phyloP scores from a whole-genome alignment of 2,888 invertebrate species.

The Coecobrya sp. region DNA sequence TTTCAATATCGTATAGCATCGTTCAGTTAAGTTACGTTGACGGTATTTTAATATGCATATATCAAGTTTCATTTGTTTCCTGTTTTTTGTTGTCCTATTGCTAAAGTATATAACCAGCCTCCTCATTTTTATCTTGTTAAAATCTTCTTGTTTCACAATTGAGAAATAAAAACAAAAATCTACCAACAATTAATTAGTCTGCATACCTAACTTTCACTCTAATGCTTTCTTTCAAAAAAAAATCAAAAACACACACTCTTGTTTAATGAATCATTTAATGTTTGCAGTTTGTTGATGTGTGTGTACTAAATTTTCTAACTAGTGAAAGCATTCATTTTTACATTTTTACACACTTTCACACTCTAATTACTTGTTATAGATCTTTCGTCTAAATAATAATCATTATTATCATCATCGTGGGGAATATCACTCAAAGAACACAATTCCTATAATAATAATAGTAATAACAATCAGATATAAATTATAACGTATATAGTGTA shows the following conservation, averaged over 20 bases:
- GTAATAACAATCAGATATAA: constrained; percentile 51
- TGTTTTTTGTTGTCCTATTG: constrained; percentile 57
- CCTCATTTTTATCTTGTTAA: constrained; percentile 60
- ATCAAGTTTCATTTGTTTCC: constrained; percentile 75
- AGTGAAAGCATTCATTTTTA: constrained; percentile 6
- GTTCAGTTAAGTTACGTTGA: constrained; percentile 71
- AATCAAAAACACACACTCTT: background rate
- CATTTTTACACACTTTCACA: constrained; percentile 39
- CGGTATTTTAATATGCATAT: constrained; percentile 73
- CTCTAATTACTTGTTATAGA: background rate
- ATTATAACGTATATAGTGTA: background rate
- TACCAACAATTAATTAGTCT: no score
- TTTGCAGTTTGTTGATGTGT: background rate
- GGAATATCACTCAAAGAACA: constrained; percentile 82
- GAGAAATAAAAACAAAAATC: constrained; percentile 39
- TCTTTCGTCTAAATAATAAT: constrained; percentile 55
- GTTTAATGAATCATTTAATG: background rate
- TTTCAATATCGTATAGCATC: constrained; percentile 78
- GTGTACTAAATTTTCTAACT: background rate
- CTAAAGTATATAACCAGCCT: constrained; percentile 72
- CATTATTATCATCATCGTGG: constrained; percentile 78
- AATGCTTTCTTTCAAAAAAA: background rate
- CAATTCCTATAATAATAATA: constrained; percentile 69
- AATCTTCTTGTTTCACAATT: constrained; percentile 51
- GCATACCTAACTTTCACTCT: constrained; percentile 2